phyloP scores from a whole-genome alignment of 1,140 invertebrate species.

The Adelges cooleyi region DNA sequence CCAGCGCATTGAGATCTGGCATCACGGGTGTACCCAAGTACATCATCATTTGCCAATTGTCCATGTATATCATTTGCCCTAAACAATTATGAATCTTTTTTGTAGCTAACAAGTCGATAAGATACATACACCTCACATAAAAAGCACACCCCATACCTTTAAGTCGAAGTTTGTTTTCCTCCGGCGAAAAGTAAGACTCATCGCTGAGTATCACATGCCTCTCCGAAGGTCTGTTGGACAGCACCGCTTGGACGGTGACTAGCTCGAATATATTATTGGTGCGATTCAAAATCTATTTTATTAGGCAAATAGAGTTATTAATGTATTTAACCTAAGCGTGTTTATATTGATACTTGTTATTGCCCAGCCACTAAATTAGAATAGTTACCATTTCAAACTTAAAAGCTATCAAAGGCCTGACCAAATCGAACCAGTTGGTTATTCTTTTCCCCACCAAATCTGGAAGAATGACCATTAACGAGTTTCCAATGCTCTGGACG shows the following conservation, averaged over 20 bases:
- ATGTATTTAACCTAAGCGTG: too few species aligned
- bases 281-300: slow-evolving; percentile 87
- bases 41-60: slow-evolving; percentile 93
- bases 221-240: slow-evolving; percentile 52
- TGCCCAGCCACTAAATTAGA: too few species aligned
- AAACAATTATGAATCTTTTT: slow-evolving; percentile 33
- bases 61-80: slow-evolving; percentile 98
- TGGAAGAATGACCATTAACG: slow-evolving; percentile 79
- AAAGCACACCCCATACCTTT: too few species aligned
- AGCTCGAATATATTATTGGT: slow-evolving; percentile 94
- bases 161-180: slow-evolving; percentile 61
- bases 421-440: slow-evolving; percentile 80
- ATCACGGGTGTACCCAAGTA: slow-evolving; percentile 92
- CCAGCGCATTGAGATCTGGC: slow-evolving; percentile 79
- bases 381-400: slow-evolving; percentile 81
- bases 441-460: slow-evolving; percentile 76
- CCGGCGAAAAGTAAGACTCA: slow-evolving; percentile 46
- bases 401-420: slow-evolving; percentile 82
- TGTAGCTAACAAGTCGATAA: too few species aligned
- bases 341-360: background rate
- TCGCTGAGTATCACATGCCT: slow-evolving; percentile 47
- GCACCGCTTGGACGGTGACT: slow-evolving; percentile 70
- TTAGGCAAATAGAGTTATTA: too few species aligned
- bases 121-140: too few species aligned
- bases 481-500: slow-evolving; percentile 79